Evolutionary conservation across 2,888 invertebrate species (phyloP).

Genomic region (Diplazon laetatorius): DNA sequence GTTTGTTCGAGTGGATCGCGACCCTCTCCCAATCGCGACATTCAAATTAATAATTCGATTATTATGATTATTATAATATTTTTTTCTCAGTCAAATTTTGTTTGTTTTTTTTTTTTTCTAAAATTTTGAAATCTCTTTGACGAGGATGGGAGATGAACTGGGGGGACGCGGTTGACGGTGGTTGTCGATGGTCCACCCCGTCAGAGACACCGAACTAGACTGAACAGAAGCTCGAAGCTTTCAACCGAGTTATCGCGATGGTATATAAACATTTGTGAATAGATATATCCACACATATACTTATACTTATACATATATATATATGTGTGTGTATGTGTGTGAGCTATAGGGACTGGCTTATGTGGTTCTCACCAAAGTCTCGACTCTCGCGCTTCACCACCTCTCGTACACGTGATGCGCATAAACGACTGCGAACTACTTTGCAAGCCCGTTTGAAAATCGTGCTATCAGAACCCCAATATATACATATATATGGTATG

Average conservation of each 20-base stretch:
- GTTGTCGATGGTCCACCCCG: conserved; percentile 64
- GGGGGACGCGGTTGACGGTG: conserved; percentile 23
- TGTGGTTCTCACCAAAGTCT: conserved; percentile 65
- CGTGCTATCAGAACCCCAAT: not conserved
- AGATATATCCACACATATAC: too few relatives aligned
- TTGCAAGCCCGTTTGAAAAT: conserved; percentile 12
- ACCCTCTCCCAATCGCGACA: conserved; percentile 71
- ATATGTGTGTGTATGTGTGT: too few relatives aligned
- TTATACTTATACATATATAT: too few relatives aligned
- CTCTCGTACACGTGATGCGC: conserved; percentile 46
- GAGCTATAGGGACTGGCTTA: too few relatives aligned
- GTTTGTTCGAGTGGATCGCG: conserved; percentile 81
- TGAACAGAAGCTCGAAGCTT: conserved; percentile 62
- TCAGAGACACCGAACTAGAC: conserved; percentile 68
- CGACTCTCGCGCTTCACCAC: conserved; percentile 40
- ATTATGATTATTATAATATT: conserved; percentile 53
- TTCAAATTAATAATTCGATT: conserved; percentile 52
- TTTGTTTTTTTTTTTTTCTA: not conserved
- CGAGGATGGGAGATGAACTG: too few relatives aligned
- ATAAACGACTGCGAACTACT: conserved; percentile 30
- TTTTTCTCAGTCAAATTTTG: not conserved
- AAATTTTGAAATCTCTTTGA: too few relatives aligned
- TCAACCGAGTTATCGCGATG: conserved; percentile 55
- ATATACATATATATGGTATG: not conserved
- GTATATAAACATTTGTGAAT: too few relatives aligned